phyloP scores from a whole-genome alignment of 1,140 invertebrate genomes.

The Carcinoscorpius rotundicauda region DNA sequence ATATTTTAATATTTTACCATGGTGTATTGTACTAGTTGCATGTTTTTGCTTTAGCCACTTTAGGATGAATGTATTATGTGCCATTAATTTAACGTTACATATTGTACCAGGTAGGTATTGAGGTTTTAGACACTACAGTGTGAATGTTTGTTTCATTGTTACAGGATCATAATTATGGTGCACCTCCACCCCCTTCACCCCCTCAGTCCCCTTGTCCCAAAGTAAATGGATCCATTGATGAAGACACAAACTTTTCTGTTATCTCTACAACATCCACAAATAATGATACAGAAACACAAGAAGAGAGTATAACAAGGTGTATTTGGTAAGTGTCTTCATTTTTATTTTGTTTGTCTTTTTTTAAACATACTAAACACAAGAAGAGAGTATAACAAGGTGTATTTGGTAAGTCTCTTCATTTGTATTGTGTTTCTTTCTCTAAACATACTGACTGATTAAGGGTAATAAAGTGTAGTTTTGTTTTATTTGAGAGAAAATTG shows the following conservation, averaged over 20 bases:
- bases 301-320: conserved; percentile 78
- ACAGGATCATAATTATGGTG: conserved; percentile 69
- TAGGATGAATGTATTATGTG: not conserved
- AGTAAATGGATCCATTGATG: conserved; percentile 23
- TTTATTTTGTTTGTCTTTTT: not conserved
- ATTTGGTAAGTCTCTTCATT: not conserved
- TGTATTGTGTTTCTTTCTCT: not conserved
- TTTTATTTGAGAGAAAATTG: too few species aligned
- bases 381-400: too few species aligned
- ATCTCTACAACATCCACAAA: conserved; percentile 70
- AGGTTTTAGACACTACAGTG: not conserved
- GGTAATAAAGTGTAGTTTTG: not conserved
- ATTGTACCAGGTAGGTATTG: not conserved
- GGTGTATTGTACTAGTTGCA: not conserved
- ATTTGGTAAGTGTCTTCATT: conserved; percentile 48
- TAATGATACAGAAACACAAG: conserved; percentile 52
- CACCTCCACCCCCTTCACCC: conserved; percentile 49
- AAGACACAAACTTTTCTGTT: conserved; percentile 24
- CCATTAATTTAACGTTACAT: not conserved
- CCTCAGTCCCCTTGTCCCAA: conserved; percentile 37
- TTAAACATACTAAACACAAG: not conserved
- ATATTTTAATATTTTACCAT: not conserved
- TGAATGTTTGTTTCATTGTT: conserved; percentile 32
- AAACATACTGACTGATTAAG: not conserved
- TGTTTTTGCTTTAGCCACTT: not conserved